A percentile compares a stretch with the other conserved stretches of the same genome.
Conservation (phyloP, 2,113 vertebrate genomes). For the Indicator maculatus region DNA sequence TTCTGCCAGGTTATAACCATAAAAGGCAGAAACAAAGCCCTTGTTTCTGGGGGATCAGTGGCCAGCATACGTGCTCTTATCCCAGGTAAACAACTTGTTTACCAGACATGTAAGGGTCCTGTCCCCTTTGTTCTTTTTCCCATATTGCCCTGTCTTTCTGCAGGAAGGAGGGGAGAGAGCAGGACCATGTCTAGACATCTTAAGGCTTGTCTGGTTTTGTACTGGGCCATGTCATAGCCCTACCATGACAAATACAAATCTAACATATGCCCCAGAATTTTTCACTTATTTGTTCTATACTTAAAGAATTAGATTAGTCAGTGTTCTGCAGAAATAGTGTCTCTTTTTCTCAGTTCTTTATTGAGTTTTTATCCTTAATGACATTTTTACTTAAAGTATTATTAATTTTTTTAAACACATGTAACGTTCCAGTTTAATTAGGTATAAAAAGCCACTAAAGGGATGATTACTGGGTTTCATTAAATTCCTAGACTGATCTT, state of each 20-base stretch:
- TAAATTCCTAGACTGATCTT: neutral
- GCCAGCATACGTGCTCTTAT: no score
- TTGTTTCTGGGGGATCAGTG: no score
- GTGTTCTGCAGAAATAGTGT: constrained; percentile 9
- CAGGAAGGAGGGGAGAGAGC: no score
- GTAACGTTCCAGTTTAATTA: neutral
- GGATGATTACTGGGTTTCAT: neutral
- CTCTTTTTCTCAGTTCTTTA: neutral
- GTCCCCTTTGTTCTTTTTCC: no score
- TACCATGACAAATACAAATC: neutral
- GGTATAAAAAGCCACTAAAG: neutral
- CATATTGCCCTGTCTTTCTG: no score
- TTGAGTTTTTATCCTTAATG: neutral
- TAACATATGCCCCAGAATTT: neutral
- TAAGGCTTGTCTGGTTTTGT: no score
- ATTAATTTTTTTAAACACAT: neutral
- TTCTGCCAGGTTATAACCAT: no score
- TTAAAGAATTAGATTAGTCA: constrained; percentile 18
- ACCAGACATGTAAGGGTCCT: no score
- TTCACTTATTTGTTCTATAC: constrained; percentile 4
- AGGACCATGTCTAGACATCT: no score
- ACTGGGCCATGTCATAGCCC: no score
- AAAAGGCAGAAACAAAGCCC: no score
- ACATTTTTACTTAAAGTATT: neutral
- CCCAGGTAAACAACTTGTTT: no score